A percentile compares a stretch with the other conserved stretches of the same genome.
Conservation (phyloP, 2,797 vertebrate genomes). For the Mormyrus hasselquistii region DNA sequence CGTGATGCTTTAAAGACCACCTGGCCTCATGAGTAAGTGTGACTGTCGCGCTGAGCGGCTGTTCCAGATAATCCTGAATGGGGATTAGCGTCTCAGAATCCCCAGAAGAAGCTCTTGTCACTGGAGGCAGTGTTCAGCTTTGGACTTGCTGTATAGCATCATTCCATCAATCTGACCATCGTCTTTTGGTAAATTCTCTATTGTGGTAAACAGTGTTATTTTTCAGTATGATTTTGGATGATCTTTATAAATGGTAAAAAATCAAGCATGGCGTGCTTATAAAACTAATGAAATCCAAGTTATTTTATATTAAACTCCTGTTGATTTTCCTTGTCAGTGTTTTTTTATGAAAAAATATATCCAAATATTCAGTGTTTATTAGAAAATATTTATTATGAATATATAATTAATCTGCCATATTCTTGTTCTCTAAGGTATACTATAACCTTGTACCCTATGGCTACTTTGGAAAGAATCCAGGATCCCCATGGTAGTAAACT, state of each 20-base stretch:
- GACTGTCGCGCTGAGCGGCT: neutral
- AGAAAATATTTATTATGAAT: neutral
- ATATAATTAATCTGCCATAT: neutral
- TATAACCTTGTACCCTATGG: neutral
- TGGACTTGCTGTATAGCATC: neutral
- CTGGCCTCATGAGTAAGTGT: neutral
- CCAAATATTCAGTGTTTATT: neutral
- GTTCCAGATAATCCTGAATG: constrained; percentile 1
- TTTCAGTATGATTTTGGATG: neutral
- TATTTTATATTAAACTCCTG: neutral
- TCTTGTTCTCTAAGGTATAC: neutral
- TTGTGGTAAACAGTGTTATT: neutral
- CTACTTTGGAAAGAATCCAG: neutral
- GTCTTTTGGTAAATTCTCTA: neutral
- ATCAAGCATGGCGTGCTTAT: neutral
- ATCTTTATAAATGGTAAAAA: neutral
- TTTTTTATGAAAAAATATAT: neutral
- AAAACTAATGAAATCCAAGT: neutral
- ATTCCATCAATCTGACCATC: neutral
- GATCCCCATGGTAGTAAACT: neutral
- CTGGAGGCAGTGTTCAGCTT: neutral
- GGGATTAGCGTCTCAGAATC: neutral
- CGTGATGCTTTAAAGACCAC: constrained; percentile 1
- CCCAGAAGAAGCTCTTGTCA: neutral
- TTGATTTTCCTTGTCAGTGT: neutral